These are phyloP conservation scores for Agrenia bidenticulata DNA, from an alignment of 2,888 invertebrate species.

Conservation along the genomic window DNA sequence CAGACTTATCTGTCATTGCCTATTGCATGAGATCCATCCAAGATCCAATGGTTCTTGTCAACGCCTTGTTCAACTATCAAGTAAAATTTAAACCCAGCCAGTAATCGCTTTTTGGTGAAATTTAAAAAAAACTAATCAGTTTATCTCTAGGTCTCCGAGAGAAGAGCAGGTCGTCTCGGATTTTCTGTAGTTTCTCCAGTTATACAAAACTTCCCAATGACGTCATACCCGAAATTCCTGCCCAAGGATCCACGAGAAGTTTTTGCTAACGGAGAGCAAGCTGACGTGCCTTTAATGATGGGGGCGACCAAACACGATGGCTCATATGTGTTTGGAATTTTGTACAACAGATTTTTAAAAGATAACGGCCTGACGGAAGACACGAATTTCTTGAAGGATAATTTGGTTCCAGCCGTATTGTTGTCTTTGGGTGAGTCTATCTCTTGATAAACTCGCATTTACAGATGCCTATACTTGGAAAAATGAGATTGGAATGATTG, in stretches of 20 bases:
- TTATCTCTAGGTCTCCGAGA: slow-evolving; percentile 33
- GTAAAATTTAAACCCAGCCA: too few species aligned
- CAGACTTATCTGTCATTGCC: slow-evolving; percentile 16
- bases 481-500: neutral
- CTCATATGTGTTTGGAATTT: slow-evolving; percentile 49
- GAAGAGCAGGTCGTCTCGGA: slow-evolving; percentile 45
- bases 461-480: slow-evolving; percentile 13
- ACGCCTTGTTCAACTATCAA: slow-evolving; percentile 35
- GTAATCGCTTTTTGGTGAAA: neutral
- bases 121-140: neutral
- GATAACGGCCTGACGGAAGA: slow-evolving; percentile 31
- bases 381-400: slow-evolving; percentile 34
- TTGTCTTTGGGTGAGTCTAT: slow-evolving; percentile 36
- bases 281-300: slow-evolving; percentile 52
- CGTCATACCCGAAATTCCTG: slow-evolving; percentile 33
- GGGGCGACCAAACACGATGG: slow-evolving; percentile 53
- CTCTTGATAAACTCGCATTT: slow-evolving; percentile 7
- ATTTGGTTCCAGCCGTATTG: slow-evolving; percentile 43
- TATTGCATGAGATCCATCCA: slow-evolving; percentile 38
- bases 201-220: slow-evolving; percentile 37
- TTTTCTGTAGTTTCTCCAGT: slow-evolving; percentile 44
- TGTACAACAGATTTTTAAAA: slow-evolving; percentile 41
- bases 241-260: slow-evolving; percentile 39
- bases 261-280: slow-evolving; percentile 42
- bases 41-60: slow-evolving; percentile 13